phyloP scores from a whole-genome alignment of 2,797 vertebrate genomes.

The Enteromius viviparus region DNA sequence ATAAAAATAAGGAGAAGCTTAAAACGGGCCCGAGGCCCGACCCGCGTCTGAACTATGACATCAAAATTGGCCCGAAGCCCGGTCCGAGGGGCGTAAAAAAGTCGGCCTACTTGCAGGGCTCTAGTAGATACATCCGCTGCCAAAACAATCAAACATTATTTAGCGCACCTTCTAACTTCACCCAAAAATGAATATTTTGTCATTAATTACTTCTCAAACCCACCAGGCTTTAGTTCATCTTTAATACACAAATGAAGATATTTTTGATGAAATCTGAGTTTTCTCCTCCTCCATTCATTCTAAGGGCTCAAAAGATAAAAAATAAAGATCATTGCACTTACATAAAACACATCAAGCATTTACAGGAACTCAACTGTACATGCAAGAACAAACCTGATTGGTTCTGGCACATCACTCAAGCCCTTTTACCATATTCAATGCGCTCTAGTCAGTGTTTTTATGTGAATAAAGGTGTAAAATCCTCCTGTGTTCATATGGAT shows the following conservation, averaged over 20 bases:
- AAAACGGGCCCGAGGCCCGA: no score
- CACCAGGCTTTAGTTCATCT: not conserved
- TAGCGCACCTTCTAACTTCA: not conserved
- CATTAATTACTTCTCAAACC: not conserved
- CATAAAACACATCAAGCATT: not conserved
- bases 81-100: no score
- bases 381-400: not conserved
- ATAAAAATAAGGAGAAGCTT: no score
- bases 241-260: not conserved
- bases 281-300: not conserved
- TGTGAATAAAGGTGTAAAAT: not conserved
- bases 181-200: not conserved
- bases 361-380: not conserved
- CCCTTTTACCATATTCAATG: not conserved
- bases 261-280: not conserved
- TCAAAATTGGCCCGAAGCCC: no score
- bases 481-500: not conserved
- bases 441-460: not conserved
- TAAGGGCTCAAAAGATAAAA: not conserved
- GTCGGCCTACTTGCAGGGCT: no score
- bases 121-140: not conserved
- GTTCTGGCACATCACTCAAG: not conserved
- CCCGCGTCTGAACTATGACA: no score
- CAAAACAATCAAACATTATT: not conserved
- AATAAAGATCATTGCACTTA: not conserved